phyloP scores from a whole-genome alignment of 2,888 invertebrate species.

The Lasius platythorax region DNA sequence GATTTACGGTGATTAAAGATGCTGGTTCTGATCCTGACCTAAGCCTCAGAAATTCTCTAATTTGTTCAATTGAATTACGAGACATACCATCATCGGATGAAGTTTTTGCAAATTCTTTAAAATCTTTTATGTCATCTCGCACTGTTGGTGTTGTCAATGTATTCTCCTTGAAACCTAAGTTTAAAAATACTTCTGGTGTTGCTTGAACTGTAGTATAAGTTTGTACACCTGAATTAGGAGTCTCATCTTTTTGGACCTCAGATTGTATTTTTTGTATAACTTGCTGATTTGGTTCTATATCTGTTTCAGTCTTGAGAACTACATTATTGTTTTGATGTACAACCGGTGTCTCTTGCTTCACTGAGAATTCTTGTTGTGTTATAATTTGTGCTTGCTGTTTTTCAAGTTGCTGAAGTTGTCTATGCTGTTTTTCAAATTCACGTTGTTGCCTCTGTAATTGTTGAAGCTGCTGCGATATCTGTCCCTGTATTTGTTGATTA shows the following conservation, averaged over 20 bases:
- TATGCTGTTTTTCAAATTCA: constrained; percentile 78
- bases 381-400: constrained; percentile 80
- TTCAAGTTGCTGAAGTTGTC: constrained; percentile 81
- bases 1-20: constrained; percentile 82
- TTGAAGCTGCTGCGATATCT: constrained; percentile 75
- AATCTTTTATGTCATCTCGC: constrained; percentile 82
- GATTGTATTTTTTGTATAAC: constrained; percentile 80
- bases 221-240: constrained; percentile 77
- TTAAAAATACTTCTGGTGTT: constrained; percentile 83
- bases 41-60: constrained; percentile 84
- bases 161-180: constrained; percentile 82
- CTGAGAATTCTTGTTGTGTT: constrained; percentile 73
- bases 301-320: constrained; percentile 78
- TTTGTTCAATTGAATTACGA: constrained; percentile 83
- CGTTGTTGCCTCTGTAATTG: constrained; percentile 76
- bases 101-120: constrained; percentile 80
- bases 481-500: constrained; percentile 71
- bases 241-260: constrained; percentile 80
- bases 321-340: constrained; percentile 82
- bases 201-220: constrained; percentile 82
- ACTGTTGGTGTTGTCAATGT: constrained; percentile 70
- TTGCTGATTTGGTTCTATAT: constrained; percentile 78
- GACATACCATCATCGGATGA: constrained; percentile 80
- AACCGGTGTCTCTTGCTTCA: constrained; percentile 76
- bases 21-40: constrained; percentile 81